These are phyloP conservation scores for Grammomys dolichurus DNA, from an alignment of 2,113 vertebrate genomes.

Conservation along the genomic window DNA sequence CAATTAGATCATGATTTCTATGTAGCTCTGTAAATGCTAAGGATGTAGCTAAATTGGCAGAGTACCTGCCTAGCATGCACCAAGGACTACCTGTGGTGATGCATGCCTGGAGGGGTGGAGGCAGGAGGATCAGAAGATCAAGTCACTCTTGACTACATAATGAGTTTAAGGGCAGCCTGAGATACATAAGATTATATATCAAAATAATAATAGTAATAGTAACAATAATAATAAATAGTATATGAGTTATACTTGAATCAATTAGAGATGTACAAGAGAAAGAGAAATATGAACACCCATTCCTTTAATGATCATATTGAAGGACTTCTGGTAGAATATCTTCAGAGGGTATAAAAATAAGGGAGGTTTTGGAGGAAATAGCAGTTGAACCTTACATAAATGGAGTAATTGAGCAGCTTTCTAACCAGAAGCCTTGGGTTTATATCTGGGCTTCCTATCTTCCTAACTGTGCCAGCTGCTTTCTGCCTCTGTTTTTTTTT, in stretches of 20 bases:
- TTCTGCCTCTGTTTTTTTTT: background rate
- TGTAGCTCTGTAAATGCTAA: conserved; percentile 15
- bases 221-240: background rate
- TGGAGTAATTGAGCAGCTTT: background rate
- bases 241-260: background rate
- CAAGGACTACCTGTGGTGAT: background rate
- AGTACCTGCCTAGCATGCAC: background rate
- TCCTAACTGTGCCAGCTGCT: background rate
- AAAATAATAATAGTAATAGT: background rate
- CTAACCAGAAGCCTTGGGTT: background rate
- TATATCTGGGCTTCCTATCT: too few relatives aligned
- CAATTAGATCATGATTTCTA: background rate
- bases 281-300: background rate
- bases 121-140: background rate
- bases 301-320: background rate
- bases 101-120: too few relatives aligned
- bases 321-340: background rate
- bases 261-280: background rate
- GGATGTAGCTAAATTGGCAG: background rate
- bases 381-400: background rate
- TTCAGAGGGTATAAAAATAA: background rate
- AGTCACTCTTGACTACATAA: background rate
- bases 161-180: background rate
- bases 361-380: background rate
- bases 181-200: background rate